These are phyloP conservation scores for Agelas oroides DNA, from an alignment of 37 sponge, comb jelly and placozoan species.

Conservation along the genomic window DNA sequence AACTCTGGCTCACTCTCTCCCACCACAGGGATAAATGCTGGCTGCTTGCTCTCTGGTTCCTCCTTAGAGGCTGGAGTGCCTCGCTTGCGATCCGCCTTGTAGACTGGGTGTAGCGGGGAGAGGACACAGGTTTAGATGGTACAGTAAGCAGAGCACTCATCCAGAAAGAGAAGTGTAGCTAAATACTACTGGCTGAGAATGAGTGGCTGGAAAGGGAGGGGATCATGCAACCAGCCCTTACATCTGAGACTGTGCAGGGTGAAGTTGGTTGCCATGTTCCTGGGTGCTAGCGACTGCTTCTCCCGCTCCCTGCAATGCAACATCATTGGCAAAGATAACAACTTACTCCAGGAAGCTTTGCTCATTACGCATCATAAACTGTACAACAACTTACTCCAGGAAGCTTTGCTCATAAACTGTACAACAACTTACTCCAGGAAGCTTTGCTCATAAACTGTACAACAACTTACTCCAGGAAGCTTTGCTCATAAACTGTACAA, in stretches of 20 bases:
- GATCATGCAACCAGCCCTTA: conserved; percentile 10
- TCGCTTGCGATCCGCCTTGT: conserved; percentile 31
- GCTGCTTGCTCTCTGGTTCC: conserved; percentile 12
- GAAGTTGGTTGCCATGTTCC: conserved; percentile 81
- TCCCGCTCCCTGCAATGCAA: conserved; percentile 42
- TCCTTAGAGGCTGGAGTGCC: neutral
- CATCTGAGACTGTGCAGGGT: conserved; percentile 86
- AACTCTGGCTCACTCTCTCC: conserved; percentile 81
- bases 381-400: too few species aligned
- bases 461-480: too few species aligned
- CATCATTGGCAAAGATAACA: too few species aligned
- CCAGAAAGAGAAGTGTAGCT: neutral
- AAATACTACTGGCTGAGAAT: neutral
- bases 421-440: too few species aligned
- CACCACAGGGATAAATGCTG: conserved; percentile 77
- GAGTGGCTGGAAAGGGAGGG: too few species aligned
- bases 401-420: too few species aligned
- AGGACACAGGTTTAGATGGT: neutral
- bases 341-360: too few species aligned
- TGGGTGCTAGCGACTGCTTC: conserved; percentile 68
- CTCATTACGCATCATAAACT: too few species aligned
- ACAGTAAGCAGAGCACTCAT: neutral
- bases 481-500: too few species aligned
- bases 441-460: too few species aligned
- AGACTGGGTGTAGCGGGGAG: conserved; percentile 37